Percentiles rank a stretch among this genome's conserved stretches.
These are phyloP conservation scores for Ecdyonurus torrentis DNA, from an alignment of 2,888 invertebrate species.

Conservation along the genomic window DNA sequence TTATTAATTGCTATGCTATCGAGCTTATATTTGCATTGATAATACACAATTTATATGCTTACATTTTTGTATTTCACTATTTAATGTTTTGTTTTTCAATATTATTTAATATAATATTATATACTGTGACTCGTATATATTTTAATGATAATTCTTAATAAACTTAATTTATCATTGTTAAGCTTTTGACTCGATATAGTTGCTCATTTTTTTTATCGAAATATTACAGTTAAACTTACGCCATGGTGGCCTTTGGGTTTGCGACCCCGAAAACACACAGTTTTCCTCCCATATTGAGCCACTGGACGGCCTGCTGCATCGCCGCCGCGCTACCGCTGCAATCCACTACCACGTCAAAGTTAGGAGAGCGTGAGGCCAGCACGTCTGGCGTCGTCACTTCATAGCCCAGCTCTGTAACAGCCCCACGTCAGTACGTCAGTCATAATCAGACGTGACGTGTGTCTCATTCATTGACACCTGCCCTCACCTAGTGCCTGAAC, in stretches of 20 bases:
- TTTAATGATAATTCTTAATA: too few relatives aligned
- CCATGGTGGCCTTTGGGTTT: constrained; percentile 30
- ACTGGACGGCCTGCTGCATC: constrained; percentile 40
- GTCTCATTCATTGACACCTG: too few relatives aligned
- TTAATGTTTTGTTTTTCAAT: too few relatives aligned
- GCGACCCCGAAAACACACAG: constrained; percentile 54
- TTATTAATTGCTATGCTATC: constrained; percentile 2
- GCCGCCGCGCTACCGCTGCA: constrained; percentile 55
- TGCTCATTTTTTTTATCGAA: too few relatives aligned
- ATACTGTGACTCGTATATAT: too few relatives aligned
- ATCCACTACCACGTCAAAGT: constrained; percentile 48
- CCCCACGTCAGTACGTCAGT: neutral
- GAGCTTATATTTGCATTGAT: constrained; percentile 8
- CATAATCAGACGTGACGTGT: neutral
- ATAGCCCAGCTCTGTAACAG: constrained; percentile 40
- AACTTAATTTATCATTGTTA: too few relatives aligned
- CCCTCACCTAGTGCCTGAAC: constrained; percentile 32
- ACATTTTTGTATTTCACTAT: neutral
- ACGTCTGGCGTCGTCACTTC: constrained; percentile 36
- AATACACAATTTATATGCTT: neutral
- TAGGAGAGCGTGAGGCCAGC: constrained; percentile 23
- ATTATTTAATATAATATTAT: too few relatives aligned
- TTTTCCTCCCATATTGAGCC: constrained; percentile 41
- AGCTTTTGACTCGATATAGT: too few relatives aligned
- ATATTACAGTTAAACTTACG: too few relatives aligned